Evolutionary conservation across 2,113 vertebrate genomes (phyloP).

Genomic region (Lepisosteus osseus): DNA sequence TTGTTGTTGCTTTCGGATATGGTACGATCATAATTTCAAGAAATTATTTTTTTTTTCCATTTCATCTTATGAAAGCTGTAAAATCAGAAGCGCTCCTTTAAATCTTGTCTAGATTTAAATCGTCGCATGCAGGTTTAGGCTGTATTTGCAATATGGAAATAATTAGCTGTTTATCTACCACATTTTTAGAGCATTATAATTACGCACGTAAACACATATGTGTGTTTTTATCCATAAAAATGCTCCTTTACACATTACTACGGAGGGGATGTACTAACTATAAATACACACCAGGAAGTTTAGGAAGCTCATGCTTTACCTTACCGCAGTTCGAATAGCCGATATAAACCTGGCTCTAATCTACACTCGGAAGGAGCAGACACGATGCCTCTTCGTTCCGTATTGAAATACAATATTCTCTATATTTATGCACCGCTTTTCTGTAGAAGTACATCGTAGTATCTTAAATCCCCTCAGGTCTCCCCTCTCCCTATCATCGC

Average conservation of each 20-base stretch:
- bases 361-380: not conserved
- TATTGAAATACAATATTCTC: slow-evolving; percentile 4
- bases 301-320: slow-evolving; percentile 2
- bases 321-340: slow-evolving; percentile 3
- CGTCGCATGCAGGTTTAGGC: no score
- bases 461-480: slow-evolving; percentile 12
- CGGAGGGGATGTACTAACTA: not conserved
- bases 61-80: no score
- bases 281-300: slow-evolving; percentile 10
- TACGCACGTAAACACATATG: not conserved
- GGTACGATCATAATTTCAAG: no score
- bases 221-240: not conserved
- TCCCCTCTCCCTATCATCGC: slow-evolving; percentile 8
- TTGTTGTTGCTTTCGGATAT: no score
- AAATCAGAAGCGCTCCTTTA: no score
- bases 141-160: no score
- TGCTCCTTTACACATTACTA: not conserved
- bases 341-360: not conserved
- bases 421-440: slow-evolving; percentile 1
- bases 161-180: no score
- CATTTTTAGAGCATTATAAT: no score
- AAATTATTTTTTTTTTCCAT: no score
- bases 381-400: not conserved
- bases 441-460: not conserved
- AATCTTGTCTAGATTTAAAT: no score